These are phyloP conservation scores for Euproctis similis DNA, from an alignment of 2,888 invertebrate species.

Conservation along the genomic window DNA sequence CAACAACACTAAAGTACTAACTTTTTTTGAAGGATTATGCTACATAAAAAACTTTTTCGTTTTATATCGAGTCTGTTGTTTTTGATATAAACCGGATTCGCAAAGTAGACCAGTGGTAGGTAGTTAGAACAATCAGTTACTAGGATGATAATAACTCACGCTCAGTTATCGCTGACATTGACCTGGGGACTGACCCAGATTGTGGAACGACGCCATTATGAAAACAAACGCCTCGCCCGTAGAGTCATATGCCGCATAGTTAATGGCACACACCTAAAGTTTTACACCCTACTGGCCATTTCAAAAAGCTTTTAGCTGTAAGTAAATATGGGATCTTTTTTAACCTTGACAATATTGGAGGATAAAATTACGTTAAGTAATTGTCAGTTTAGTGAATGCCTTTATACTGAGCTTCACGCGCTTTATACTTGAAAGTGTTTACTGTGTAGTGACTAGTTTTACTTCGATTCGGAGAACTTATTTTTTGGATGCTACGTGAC, in stretches of 20 bases:
- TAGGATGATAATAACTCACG: constrained; percentile 32
- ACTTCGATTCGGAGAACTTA: too few species aligned
- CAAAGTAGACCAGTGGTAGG: constrained; percentile 23
- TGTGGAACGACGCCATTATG: constrained; percentile 43
- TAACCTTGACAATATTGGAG: too few species aligned
- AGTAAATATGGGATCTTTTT: constrained; percentile 5
- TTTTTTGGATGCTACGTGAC: too few species aligned
- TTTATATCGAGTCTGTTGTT: constrained; percentile 10
- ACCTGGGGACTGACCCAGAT: constrained; percentile 46
- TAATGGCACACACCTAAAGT: constrained; percentile 39
- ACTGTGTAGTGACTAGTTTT: too few species aligned
- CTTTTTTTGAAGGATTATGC: too few species aligned
- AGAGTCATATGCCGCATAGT: constrained; percentile 13
- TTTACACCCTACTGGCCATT: constrained; percentile 37
- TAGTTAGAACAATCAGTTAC: constrained; percentile 11
- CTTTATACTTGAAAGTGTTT: too few species aligned
- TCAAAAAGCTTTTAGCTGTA: constrained; percentile 23
- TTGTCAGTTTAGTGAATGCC: too few species aligned
- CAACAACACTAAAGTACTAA: too few species aligned
- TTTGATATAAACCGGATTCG: constrained; percentile 17
- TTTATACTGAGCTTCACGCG: too few species aligned
- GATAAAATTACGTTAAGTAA: too few species aligned
- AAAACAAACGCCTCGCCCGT: constrained; percentile 37
- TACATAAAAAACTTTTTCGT: too few species aligned
- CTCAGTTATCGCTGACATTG: constrained; percentile 39